Conservation (phyloP, 2,113 vertebrate genomes). For the Gymnobelideus leadbeateri region DNA sequence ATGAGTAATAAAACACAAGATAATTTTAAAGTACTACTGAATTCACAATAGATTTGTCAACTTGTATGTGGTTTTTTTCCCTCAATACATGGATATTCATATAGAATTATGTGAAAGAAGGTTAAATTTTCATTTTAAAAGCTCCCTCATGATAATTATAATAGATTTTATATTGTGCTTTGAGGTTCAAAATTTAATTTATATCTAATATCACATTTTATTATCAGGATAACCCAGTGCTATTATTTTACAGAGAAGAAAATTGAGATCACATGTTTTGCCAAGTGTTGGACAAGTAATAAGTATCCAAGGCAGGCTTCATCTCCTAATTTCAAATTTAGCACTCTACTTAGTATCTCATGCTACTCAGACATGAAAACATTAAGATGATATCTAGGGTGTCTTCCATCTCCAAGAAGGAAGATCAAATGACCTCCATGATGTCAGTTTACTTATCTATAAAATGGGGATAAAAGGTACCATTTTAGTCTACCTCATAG, state of each 20-base stretch:
- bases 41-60: background rate
- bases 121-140: background rate
- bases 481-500: background rate
- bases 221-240: background rate
- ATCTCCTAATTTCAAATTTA: no score
- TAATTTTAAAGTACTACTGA: background rate
- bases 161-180: background rate
- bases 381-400: background rate
- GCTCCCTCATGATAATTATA: background rate
- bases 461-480: background rate
- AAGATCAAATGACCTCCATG: background rate
- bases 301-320: background rate
- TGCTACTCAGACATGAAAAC: background rate
- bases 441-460: background rate
- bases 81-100: background rate
- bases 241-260: background rate
- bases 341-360: background rate
- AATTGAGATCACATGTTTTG: background rate
- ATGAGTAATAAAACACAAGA: background rate
- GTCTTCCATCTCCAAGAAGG: background rate
- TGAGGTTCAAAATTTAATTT: background rate
- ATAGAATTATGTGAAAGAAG: background rate
- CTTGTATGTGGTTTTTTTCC: background rate
- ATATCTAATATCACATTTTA: background rate
- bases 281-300: background rate